Base-by-base conservation (phyloP, 2,888 invertebrate genomes). In the Neoitamus cyanurus region DNA sequence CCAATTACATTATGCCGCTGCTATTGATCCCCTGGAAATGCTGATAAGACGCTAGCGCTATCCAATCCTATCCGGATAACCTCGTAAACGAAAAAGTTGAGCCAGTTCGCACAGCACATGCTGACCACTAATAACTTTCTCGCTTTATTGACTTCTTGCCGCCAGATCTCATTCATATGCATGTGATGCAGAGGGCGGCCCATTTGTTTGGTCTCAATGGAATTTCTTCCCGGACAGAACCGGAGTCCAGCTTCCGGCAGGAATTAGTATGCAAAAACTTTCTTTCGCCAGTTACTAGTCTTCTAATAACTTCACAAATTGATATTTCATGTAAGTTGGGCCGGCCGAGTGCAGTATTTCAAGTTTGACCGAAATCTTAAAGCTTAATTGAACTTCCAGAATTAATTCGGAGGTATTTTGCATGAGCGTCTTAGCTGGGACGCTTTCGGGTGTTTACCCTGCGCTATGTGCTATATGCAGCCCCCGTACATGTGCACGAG, bases 181-280 rank as follows among this genome's bases (percentile, higher is more conserved):
- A 80, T 34, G 37, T 7, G 69, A 36, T 69, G 82, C 69, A 68
- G 9, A 28, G 36, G 37, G 37, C 34, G 69, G 37, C 36, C 82
- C 82, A 69, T 82, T 82, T 82, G 82, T 82, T 69, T 82, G 37
- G 68, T 36, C 69, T 82, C 37, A 28, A 36, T 30, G 7, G 69
- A 68, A 69, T 20, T 37, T n/a, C 28, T 37, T 25, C 36, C 1
- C 78, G 4, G 11, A n/a, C n/a, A 31, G 20, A 28, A 28, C 6
- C n/a, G 15, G 31, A 42, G 77, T 42, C 42, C 31, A 25, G 11
- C 80, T 48, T 83, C 58, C 28, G 69, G 70, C 30, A 20, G 15
- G 73, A 85, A 85, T 85, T 84, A 85, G 84, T 84, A 85, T 85
- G 68, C 85, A 84, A 84, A 82, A 85, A 84, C 84, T 84, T 85